phyloP scores from a whole-genome alignment of 2,113 vertebrate genomes.

The Etia nguti region DNA sequence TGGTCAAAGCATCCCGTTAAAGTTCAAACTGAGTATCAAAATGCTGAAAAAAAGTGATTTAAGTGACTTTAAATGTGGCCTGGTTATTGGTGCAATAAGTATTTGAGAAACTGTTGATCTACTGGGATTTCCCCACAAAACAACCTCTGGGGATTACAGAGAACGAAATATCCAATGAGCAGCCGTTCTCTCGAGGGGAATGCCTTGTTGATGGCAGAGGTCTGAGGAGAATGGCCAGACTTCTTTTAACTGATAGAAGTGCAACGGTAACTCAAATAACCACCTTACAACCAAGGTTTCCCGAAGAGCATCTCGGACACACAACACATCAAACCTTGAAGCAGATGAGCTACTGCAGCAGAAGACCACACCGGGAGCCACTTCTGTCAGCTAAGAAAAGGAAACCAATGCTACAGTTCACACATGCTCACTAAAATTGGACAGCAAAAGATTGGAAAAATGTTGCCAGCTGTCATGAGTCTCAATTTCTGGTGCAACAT shows the following conservation, averaged over 20 bases:
- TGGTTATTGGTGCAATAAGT: neutral
- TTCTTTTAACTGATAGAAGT: neutral
- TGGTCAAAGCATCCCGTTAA: neutral
- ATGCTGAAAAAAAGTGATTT: neutral
- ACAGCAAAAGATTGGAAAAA: neutral
- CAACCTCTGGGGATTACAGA: neutral
- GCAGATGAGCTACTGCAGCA: neutral
- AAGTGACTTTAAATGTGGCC: neutral
- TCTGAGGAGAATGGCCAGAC: fast-evolving
- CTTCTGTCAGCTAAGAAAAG: fast-evolving
- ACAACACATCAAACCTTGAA: neutral
- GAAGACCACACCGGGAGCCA: neutral
- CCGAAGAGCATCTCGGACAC: neutral
- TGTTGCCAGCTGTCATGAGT: fast-evolving
- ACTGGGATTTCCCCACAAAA: neutral
- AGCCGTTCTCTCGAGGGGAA: neutral
- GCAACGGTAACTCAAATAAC: neutral
- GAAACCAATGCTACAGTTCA: neutral
- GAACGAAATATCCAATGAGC: neutral
- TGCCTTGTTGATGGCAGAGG: neutral
- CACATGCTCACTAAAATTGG: neutral
- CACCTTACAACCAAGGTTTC: neutral
- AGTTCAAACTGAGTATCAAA: neutral
- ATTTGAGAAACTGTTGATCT: neutral
- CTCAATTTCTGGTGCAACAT: neutral